These are phyloP conservation scores for Agrochola litura DNA, from an alignment of 2,888 invertebrate species.

Conservation along the genomic window DNA sequence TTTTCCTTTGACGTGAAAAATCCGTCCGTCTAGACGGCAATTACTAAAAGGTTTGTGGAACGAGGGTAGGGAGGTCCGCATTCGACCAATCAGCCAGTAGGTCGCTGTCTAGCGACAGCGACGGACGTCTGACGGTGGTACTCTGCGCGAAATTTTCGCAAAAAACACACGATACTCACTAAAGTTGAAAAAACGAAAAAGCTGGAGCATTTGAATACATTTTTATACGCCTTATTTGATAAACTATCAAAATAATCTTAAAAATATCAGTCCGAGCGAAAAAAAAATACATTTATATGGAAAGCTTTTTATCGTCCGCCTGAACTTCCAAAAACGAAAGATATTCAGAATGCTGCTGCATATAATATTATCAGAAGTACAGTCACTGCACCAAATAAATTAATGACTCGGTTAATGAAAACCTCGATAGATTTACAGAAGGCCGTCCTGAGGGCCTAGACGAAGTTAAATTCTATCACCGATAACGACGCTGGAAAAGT, in stretches of 20 bases:
- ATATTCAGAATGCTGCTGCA: neutral
- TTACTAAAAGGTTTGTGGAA: neutral
- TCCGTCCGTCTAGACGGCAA: neutral
- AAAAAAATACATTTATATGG: too few species aligned
- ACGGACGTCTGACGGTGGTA: neutral
- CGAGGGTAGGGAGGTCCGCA: neutral
- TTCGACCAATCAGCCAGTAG: constrained; percentile 29
- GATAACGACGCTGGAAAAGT: neutral
- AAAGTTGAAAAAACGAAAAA: neutral
- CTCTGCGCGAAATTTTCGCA: neutral
- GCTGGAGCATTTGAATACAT: neutral
- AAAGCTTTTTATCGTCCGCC: too few species aligned
- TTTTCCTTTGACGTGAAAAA: neutral
- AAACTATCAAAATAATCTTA: neutral
- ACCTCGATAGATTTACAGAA: neutral
- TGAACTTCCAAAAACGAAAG: neutral
- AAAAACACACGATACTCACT: neutral
- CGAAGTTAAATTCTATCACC: neutral
- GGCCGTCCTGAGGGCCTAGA: neutral
- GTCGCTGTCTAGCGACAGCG: constrained; percentile 38
- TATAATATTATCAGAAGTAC: neutral
- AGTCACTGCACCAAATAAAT: neutral
- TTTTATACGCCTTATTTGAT: neutral
- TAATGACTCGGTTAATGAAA: too few species aligned
- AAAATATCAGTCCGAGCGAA: neutral